Conservation (phyloP, 23 tunicate genomes). For the Botrylloides violaceus region DNA sequence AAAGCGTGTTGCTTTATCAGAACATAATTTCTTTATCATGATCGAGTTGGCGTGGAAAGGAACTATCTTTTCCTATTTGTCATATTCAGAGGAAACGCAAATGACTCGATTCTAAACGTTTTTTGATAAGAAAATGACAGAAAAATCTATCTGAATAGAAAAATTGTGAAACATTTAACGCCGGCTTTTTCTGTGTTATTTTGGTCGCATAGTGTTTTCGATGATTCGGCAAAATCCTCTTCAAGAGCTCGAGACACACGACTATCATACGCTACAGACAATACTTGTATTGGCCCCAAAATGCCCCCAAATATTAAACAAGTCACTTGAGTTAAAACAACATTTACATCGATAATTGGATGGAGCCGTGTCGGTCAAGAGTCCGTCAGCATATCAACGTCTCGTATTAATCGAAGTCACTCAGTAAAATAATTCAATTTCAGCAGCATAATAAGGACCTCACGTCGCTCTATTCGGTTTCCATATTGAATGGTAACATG, state of each 20-base stretch:
- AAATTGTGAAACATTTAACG: not conserved
- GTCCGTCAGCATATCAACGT: not conserved
- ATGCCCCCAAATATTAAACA: not conserved
- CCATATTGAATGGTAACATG: not conserved
- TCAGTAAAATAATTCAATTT: not conserved
- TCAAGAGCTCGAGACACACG: slow-evolving; percentile 2
- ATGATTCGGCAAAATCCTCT: not conserved
- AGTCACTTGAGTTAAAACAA: slow-evolving; percentile 8
- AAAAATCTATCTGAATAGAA: not conserved
- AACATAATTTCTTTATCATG: not conserved
- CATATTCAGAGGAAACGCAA: not conserved
- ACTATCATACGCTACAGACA: not conserved
- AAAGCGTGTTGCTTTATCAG: too few relatives aligned
- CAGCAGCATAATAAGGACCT: not conserved
- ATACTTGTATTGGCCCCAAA: not conserved
- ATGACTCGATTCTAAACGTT: too few relatives aligned
- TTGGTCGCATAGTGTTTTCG: not conserved
- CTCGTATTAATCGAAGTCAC: not conserved
- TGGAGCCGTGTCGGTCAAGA: not conserved
- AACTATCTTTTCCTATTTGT: not conserved
- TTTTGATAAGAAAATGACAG: not conserved
- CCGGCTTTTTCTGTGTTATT: not conserved
- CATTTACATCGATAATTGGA: slow-evolving; percentile 5
- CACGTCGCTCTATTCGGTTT: not conserved
- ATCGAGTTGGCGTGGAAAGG: not conserved